phyloP scores from a whole-genome alignment of 2,888 invertebrate species.

The Acronicta aceris region DNA sequence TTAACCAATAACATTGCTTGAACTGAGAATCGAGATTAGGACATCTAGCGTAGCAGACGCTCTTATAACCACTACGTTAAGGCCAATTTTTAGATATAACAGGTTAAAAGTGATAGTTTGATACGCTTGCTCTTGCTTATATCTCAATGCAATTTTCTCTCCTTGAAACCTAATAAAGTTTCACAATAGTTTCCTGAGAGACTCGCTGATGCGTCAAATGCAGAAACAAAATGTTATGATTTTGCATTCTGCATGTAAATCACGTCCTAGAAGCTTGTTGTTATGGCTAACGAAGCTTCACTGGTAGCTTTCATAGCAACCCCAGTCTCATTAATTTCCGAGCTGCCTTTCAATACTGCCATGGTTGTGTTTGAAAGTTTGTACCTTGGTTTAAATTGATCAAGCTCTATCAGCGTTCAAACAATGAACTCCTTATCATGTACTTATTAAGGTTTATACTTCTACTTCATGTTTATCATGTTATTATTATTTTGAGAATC shows the following conservation, averaged over 20 bases:
- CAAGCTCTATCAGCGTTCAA: not conserved
- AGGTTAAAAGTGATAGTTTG: too few species aligned
- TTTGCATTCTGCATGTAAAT: slow-evolving; percentile 13
- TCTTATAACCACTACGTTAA: too few species aligned
- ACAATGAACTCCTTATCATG: too few species aligned
- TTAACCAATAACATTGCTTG: too few species aligned
- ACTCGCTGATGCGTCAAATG: not conserved
- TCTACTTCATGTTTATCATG: too few species aligned
- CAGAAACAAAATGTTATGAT: slow-evolving; percentile 7
- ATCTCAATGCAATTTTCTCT: not conserved
- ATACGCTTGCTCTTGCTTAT: not conserved
- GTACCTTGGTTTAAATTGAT: not conserved
- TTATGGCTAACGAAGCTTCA: slow-evolving; percentile 25
- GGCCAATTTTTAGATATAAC: too few species aligned
- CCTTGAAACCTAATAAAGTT: not conserved
- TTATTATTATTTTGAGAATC: too few species aligned
- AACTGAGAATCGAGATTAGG: too few species aligned
- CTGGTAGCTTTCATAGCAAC: slow-evolving; percentile 2
- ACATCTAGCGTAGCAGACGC: too few species aligned
- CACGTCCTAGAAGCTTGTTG: slow-evolving; percentile 22
- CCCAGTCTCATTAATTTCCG: slow-evolving; percentile 30
- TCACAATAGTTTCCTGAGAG: not conserved
- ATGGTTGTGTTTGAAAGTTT: not conserved
- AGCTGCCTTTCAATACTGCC: slow-evolving; percentile 6
- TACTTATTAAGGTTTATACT: too few species aligned